Conservation (phyloP, 2,888 invertebrate species). For the Melinopterus prodromus region DNA sequence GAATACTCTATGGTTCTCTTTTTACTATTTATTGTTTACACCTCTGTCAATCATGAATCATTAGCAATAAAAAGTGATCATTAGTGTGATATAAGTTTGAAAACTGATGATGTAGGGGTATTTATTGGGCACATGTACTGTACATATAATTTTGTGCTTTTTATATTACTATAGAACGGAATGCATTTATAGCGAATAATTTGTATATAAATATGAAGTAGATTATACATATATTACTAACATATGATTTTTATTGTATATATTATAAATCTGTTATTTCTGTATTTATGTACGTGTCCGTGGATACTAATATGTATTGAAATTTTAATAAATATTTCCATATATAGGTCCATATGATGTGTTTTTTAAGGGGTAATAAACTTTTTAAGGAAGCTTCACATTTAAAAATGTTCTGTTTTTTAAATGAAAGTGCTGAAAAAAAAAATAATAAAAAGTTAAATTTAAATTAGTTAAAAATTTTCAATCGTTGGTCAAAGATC, state of each 20-base stretch:
- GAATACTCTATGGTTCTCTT: too few species aligned
- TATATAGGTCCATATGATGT: neutral
- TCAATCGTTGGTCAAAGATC: too few species aligned
- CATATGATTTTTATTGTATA: neutral
- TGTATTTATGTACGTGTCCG: neutral
- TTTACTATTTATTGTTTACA: too few species aligned
- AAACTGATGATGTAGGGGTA: too few species aligned
- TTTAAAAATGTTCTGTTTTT: too few species aligned
- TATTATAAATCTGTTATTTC: neutral
- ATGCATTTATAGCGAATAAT: neutral
- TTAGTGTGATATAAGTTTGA: too few species aligned
- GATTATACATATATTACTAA: neutral
- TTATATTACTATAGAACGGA: neutral
- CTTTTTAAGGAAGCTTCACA: too few species aligned
- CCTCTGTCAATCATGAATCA: too few species aligned
- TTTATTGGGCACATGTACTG: neutral
- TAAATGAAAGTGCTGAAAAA: too few species aligned
- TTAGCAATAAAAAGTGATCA: too few species aligned
- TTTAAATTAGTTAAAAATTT: too few species aligned
- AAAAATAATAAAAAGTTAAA: too few species aligned
- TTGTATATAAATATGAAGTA: neutral
- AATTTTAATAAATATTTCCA: conserved; percentile 4
- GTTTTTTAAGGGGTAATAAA: neutral
- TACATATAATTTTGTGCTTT: neutral
- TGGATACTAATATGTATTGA: neutral